Evolutionary conservation across 2,797 vertebrate genomes (phyloP), one percentile per base, ranked within the genome.

Genomic region (Syngnathus rostellatus): DNA sequence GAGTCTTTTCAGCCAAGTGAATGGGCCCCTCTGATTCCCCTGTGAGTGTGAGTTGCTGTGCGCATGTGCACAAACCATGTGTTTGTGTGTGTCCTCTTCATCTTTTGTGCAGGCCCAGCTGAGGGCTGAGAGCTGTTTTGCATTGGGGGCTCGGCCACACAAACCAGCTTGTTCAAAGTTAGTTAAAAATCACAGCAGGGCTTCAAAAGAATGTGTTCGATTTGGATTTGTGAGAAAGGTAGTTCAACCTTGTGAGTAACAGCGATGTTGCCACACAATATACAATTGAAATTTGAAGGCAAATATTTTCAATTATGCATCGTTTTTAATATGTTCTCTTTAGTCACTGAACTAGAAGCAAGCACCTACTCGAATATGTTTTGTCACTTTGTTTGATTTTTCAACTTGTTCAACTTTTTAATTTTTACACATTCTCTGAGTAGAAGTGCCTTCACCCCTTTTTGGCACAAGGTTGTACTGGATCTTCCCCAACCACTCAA

Each of bases 1-100:
- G 75, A 67, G 64, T 77, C 80, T 86, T 86, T 87, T 87, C 77
- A 87, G 76, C 68, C 80, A 80, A 79, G 69, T 88, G 82, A 90
- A 88, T 81, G 77, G 31, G 83, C 68, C 77, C 72, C 81, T 82
- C 85, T 88, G 83, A 86, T 86, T 85, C 76, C 77, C 67, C 73
- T 76, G 72, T 45, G 12, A 39, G 23, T 69, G 67, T 65, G 71
- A 63, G 6, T 10, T 53, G 67, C 63, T 71, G 55, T 67, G 68
- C 63, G 65, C 60, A 62, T 67, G 72, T 40, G 59, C 66, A 55
- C 57, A 53, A 65, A 51, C 71, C 57, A 65, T 78, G 79, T 69
- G 67, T 73, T 66, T 78, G 72, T 55, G 68, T 67, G 73, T 67
- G 75, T 83, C 77, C 75, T 82, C 72, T 83, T 83, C 75, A 79